These are phyloP conservation scores for Tapirus terrestris DNA, from an alignment of 2,113 vertebrate species.

Conservation along the genomic window DNA sequence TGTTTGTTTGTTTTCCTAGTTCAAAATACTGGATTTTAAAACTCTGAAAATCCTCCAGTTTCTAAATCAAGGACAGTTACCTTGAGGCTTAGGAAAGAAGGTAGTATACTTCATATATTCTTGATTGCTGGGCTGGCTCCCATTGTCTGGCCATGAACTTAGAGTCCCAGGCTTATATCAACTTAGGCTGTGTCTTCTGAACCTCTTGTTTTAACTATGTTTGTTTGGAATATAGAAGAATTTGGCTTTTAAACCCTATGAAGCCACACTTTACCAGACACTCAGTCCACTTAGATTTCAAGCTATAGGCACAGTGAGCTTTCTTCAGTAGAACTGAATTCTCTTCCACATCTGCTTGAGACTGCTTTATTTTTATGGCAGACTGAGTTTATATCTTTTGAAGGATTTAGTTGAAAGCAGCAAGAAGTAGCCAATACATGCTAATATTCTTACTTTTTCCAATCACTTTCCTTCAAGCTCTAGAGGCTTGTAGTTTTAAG, in stretches of 20 bases:
- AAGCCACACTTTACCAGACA: neutral
- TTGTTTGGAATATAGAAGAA: neutral
- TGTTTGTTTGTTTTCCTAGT: neutral
- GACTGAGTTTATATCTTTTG: neutral
- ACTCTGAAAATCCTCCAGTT: neutral
- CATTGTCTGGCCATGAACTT: neutral
- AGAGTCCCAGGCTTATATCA: neutral
- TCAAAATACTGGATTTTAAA: constrained; percentile 7
- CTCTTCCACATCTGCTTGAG: neutral
- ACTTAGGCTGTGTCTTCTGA: neutral
- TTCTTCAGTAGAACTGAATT: neutral
- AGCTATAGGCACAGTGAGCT: neutral
- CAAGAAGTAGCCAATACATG: neutral
- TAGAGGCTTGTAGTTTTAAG: neutral
- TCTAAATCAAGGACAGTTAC: neutral
- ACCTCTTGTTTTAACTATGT: neutral
- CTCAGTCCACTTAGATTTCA: neutral
- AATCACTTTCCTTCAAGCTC: neutral
- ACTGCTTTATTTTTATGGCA: neutral
- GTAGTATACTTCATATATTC: neutral
- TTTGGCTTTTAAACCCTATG: neutral
- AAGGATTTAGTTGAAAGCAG: neutral
- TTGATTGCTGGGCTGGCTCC: neutral
- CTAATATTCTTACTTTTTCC: neutral
- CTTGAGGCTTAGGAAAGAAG: neutral